Evolutionary conservation across 2,113 vertebrate species (phyloP), one percentile per base, ranked within the genome.

Genomic region (Stegostoma tigrinum): DNA sequence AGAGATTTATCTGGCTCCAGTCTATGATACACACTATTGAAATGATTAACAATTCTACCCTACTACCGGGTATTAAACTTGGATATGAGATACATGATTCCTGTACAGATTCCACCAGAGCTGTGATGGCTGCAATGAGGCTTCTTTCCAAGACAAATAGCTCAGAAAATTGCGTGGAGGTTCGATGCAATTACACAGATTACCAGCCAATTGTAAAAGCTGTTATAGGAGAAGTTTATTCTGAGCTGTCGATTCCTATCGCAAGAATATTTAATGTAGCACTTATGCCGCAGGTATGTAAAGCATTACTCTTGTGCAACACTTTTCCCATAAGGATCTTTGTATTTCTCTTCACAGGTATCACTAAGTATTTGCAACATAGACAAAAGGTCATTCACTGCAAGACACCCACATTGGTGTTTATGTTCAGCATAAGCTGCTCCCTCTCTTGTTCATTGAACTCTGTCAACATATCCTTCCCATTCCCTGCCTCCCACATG

Each of bases 61-160:
- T 97, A 90, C 96, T 98, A 21, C 97, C 97, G 0, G 97, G 97
- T 24, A 96, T 97, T 45, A 96, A 45, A 45, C 96, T 98, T 45
- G 97, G 97, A 66, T 98, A 98, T 96, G 23, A 96, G 86, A 96
- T 97, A 96, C 97, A 97, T 96, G 97, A 98, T 96, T 97, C 97
- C 0, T 98, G 97, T 95, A 94, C 97, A 23, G 95, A 96, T 95
- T 96, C 97, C 6, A 96, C 96, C 91, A 97, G 97, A 96, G 97
- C 97, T 5, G 27, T 97, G 95, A 96, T 97, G 64, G 96, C 95
- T 42, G 83, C 97, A 4, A 78, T 96, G 19, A 95, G 96, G 72
- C 96, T 98, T 95, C 96, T 97, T 6, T 96, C 96, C 0, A 68
- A 96, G 30, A 8, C 75, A 34, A 68, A 45, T 45, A 14, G n/a